Evolutionary conservation across 2,797 vertebrate species (phyloP), one percentile per base, ranked within the genome.

Genomic region (Phoebastria nigripes): DNA sequence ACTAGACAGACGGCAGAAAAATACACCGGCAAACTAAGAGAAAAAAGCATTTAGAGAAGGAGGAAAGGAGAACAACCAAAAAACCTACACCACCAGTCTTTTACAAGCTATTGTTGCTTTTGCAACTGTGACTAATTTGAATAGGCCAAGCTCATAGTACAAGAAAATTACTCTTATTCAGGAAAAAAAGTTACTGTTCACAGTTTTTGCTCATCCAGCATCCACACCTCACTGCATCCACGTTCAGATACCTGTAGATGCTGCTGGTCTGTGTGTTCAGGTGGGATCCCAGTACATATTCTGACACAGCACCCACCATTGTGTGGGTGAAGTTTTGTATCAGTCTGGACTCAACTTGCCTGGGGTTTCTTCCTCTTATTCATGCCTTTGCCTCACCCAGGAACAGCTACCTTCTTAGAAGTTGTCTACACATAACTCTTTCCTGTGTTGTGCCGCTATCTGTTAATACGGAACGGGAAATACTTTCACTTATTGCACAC

Each of bases 241-340:
- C 2, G 0, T 35, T 77, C 72, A 37, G 24, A 46, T 9, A 55
- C 0, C 0, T 21, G 14, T 35, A 74, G 33, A 51, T 42, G 29
- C 19, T 62, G 29, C 26, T 19, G 24, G 29, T 58, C 69, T 65
- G 17, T 15, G n/a, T 35, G 49, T 41, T 52, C 56, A 74, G 35
- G 20, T 8, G 4, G 42, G 28, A 69, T 49, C n/a, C 41, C 51
- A 58, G 49, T 26, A 37, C 2, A 0, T 33, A 31, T n/a, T 67
- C 26, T n/a, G 31, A 33, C 41, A 79, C 18, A 41, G 4, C 47
- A 67, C 26, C 6, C n/a, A 74, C 31, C 25, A 46, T 11, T 10
- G 3, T 9, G 41, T 3, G 4, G 12, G 25, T 61, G 15, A 93
- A 77, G 33, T 33, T 88, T 58, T 80, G 3, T 49, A 44, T 31